These are phyloP conservation scores for Oligia latruncula DNA, from an alignment of 2,888 invertebrate genomes.

Conservation along the genomic window DNA sequence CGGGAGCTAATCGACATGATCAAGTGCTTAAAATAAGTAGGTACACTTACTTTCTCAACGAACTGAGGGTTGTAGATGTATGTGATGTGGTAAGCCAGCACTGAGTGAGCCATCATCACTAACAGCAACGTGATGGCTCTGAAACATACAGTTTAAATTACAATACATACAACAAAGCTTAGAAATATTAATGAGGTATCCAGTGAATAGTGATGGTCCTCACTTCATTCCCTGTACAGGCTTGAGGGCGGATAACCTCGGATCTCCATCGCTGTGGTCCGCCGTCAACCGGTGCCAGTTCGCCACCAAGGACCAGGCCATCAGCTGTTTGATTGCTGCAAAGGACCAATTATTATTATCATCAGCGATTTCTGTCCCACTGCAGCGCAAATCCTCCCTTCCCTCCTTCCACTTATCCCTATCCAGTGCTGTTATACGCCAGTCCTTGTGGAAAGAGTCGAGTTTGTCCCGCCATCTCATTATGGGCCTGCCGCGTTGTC, in stretches of 20 bases:
- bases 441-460: no score
- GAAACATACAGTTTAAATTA: constrained; percentile 55
- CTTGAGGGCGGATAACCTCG: constrained; percentile 71
- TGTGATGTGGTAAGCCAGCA: constrained; percentile 71
- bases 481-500: no score
- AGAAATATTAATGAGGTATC: background rate
- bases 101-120: constrained; percentile 77
- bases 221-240: constrained; percentile 79
- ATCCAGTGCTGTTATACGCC: no score
- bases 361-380: no score
- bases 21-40: background rate
- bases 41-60: constrained; percentile 72
- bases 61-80: constrained; percentile 77
- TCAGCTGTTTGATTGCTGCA: constrained; percentile 73
- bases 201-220: constrained; percentile 12
- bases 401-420: no score
- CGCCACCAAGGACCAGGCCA: constrained; percentile 74
- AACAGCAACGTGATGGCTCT: constrained; percentile 74
- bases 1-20: background rate
- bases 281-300: constrained; percentile 76
- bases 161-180: background rate
- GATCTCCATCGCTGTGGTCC: constrained; percentile 71
- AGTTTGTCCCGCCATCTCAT: no score
- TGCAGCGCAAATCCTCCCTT: no score
- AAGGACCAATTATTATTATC: background rate